Conservation (phyloP, 1,140 invertebrate species). For the Procambarus clarkii region DNA sequence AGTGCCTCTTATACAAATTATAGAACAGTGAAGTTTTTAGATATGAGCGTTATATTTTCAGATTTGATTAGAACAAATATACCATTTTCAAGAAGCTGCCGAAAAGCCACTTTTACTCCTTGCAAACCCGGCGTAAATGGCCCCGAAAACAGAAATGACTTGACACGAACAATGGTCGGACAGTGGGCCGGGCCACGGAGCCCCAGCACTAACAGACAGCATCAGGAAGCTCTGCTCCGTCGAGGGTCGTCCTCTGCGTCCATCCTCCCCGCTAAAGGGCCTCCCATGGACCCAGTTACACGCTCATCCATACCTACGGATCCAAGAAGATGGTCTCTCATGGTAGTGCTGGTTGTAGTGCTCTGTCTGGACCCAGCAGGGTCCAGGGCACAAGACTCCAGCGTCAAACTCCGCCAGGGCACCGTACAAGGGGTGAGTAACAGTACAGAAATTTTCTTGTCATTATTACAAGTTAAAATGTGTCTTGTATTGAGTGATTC, state of each 20-base stretch:
- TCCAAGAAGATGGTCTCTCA: background rate
- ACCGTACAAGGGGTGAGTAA: constrained; percentile 45
- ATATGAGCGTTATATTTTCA: no score
- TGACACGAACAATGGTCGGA: background rate
- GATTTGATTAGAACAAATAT: no score
- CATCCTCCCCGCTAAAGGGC: background rate
- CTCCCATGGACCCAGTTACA: background rate
- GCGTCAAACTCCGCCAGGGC: constrained; percentile 33
- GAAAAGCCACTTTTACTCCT: background rate
- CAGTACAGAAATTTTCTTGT: no score
- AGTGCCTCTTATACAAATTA: no score
- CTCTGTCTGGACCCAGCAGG: background rate
- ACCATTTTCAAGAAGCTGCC: background rate
- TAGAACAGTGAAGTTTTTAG: no score
- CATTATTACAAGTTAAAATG: no score
- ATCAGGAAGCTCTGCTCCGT: background rate
- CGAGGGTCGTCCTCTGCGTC: background rate
- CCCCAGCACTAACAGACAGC: background rate
- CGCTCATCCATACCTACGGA: background rate
- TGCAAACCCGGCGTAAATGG: background rate
- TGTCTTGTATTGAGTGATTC: no score
- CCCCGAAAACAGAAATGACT: background rate
- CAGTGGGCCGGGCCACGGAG: background rate
- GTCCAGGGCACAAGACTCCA: constrained; percentile 19
- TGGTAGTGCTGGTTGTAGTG: background rate